Evolutionary conservation across 1,140 invertebrate species (phyloP).

Genomic region (Antheraea mylitta): DNA sequence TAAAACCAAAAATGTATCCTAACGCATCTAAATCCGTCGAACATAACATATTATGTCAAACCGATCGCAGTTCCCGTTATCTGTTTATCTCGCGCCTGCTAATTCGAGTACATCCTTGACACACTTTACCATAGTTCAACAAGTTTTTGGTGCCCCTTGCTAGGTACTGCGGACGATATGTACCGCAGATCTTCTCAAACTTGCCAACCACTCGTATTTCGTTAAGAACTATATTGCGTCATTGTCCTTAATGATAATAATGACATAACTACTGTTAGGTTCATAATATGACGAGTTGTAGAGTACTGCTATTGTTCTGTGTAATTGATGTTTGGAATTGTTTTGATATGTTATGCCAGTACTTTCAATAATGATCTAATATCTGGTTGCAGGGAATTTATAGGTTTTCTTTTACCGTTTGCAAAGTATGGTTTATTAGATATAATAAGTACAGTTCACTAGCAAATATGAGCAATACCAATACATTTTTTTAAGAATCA

Average conservation of each 20-base stretch:
- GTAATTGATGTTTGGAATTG: background rate
- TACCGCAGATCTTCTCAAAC: background rate
- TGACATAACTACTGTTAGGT: constrained; percentile 44
- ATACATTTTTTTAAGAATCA: background rate
- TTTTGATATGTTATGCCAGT: background rate
- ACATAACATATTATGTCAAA: constrained; percentile 15
- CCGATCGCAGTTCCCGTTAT: constrained; percentile 24
- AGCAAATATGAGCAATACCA: background rate
- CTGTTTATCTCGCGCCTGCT: constrained; percentile 40
- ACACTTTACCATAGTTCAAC: constrained; percentile 32
- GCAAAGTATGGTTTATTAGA: no score
- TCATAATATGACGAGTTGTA: background rate
- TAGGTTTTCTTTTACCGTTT: background rate
- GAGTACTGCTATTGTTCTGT: background rate
- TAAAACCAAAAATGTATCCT: background rate
- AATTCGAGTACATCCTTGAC: constrained; percentile 56
- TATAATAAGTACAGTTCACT: no score
- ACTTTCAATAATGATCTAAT: background rate
- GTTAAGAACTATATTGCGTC: constrained; percentile 2
- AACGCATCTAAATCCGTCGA: background rate
- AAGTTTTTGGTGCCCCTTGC: constrained; percentile 6
- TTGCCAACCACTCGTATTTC: background rate
- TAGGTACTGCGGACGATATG: background rate
- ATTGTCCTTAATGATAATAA: constrained; percentile 48
- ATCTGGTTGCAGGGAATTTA: background rate